Conservation (phyloP, 64 coral and sea anemone genomes). For the Dendronephthya gigantea region DNA sequence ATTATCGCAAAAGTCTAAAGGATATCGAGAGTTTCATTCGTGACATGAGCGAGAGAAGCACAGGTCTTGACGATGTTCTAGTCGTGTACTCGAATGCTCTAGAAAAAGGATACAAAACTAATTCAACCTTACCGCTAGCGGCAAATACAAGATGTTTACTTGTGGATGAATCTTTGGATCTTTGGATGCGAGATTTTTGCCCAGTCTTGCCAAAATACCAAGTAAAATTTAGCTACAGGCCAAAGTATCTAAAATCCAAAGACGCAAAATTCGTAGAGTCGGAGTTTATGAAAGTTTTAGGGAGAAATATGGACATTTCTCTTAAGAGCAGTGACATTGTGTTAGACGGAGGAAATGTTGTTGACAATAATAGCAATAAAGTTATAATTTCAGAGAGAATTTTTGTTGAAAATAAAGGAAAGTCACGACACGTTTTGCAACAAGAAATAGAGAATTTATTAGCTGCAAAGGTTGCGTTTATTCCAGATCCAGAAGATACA, state of each 20-base stretch:
- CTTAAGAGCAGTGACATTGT: slow-evolving; percentile 33
- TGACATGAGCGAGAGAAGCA: slow-evolving; percentile 50
- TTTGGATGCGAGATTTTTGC: slow-evolving; percentile 75
- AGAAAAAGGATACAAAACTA: neutral
- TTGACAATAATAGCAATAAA: slow-evolving; percentile 45
- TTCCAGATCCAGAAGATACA: neutral
- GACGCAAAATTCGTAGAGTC: slow-evolving; percentile 38
- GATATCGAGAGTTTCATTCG: slow-evolving; percentile 44
- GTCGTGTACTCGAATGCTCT: slow-evolving; percentile 49
- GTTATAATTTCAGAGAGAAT: slow-evolving; percentile 49
- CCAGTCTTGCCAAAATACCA: slow-evolving; percentile 45
- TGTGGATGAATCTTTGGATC: slow-evolving; percentile 41
- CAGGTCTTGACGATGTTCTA: slow-evolving; percentile 57
- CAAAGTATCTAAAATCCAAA: slow-evolving; percentile 34
- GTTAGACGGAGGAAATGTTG: slow-evolving; percentile 73
- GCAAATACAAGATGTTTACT: slow-evolving; percentile 41
- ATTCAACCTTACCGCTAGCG: slow-evolving; percentile 16
- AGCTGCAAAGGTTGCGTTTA: neutral
- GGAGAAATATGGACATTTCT: slow-evolving; percentile 22
- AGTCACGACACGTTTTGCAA: neutral
- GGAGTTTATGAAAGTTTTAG: slow-evolving; percentile 36
- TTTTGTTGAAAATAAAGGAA: slow-evolving; percentile 44
- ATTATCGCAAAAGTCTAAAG: slow-evolving; percentile 26
- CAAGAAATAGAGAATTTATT: neutral
- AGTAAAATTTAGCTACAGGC: slow-evolving; percentile 60